Percentiles rank a stretch among this genome's conserved stretches.
Evolutionary conservation across 2,888 invertebrate species (phyloP).

Genomic region (Keiferia lycopersicella): DNA sequence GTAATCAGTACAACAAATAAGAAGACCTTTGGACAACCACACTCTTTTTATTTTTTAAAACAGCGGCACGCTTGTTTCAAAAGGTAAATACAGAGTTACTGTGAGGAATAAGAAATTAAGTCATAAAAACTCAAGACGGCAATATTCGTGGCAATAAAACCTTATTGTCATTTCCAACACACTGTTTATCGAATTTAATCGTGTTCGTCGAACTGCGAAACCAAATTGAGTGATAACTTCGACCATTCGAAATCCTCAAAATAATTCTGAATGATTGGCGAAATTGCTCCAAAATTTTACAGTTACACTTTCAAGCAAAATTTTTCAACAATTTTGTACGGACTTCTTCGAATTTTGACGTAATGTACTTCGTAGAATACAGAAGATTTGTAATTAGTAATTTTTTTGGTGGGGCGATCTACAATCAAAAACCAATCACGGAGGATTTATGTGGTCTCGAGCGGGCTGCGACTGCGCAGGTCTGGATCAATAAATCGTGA

Average conservation of each 20-base stretch:
- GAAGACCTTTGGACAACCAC: too few species aligned
- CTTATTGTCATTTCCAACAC: neutral
- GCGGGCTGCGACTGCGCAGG: constrained; percentile 2
- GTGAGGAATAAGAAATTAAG: neutral
- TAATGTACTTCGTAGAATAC: constrained; percentile 25
- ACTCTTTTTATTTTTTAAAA: too few species aligned
- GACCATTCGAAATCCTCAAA: constrained; percentile 6
- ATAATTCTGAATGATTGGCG: constrained; percentile 35
- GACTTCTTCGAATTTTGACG: constrained; percentile 23
- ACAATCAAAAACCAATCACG: constrained; percentile 27
- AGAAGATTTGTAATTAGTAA: constrained; percentile 24
- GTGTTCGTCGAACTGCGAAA: constrained; percentile 49
- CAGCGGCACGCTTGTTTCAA: neutral
- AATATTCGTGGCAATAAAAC: constrained; percentile 3
- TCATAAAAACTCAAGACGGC: constrained; percentile 2
- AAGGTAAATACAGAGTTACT: neutral
- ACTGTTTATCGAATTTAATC: constrained; percentile 35
- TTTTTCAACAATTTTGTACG: neutral
- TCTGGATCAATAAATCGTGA: constrained; percentile 20
- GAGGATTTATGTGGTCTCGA: constrained; percentile 22
- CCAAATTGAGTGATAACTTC: constrained; percentile 47
- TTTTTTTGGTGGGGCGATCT: constrained; percentile 15
- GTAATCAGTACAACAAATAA: too few species aligned
- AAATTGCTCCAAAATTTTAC: constrained; percentile 40
- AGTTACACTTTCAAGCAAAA: constrained; percentile 25